These are phyloP conservation scores for Gambusia affinis DNA, from an alignment of 2,113 vertebrate species.

Conservation along the genomic window DNA sequence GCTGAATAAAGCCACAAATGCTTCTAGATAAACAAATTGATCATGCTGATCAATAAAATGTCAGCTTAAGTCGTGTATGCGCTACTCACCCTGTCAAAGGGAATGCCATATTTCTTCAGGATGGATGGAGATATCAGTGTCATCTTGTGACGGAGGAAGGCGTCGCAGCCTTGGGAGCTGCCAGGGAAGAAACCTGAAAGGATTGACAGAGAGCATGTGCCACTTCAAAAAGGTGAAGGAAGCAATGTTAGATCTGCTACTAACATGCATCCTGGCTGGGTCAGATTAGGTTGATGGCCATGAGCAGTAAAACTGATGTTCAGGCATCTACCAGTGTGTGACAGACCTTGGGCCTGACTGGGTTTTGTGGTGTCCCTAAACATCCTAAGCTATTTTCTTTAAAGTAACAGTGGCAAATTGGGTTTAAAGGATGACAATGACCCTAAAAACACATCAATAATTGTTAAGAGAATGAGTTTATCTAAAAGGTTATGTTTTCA, in stretches of 20 bases:
- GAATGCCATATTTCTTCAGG: conserved; percentile 96
- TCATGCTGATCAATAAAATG: neutral
- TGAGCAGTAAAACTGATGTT: neutral
- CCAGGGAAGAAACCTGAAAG: conserved; percentile 93
- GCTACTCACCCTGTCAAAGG: conserved; percentile 91
- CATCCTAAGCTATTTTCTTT: too few species aligned
- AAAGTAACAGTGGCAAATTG: too few species aligned
- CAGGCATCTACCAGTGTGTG: too few species aligned
- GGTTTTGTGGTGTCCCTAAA: neutral
- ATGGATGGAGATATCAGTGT: conserved; percentile 97
- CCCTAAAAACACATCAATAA: too few species aligned
- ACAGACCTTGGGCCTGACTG: neutral
- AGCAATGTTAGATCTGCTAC: neutral
- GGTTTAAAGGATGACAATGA: too few species aligned
- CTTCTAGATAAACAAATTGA: neutral
- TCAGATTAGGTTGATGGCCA: neutral
- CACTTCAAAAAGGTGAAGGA: neutral
- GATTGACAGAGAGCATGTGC: neutral
- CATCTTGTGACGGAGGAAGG: conserved; percentile 99
- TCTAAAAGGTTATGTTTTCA: too few species aligned
- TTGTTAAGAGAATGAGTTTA: too few species aligned
- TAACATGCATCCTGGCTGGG: neutral
- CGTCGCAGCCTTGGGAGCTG: conserved; percentile 97
- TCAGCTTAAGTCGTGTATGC: neutral
- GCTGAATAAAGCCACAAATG: neutral